phyloP scores from a whole-genome alignment of 2,888 invertebrate species.

The Eremobia ochroleuca region DNA sequence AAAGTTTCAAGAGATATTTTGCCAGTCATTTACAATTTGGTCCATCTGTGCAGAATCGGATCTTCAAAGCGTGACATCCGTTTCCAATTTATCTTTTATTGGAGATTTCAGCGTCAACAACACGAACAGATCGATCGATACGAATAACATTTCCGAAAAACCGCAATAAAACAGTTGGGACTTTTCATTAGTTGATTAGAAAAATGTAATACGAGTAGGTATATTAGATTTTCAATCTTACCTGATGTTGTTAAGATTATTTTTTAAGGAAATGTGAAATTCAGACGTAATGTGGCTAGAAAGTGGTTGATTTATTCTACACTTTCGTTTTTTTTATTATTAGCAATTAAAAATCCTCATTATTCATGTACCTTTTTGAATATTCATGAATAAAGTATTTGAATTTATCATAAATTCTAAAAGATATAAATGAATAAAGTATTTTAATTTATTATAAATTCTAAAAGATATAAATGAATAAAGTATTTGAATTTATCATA shows the following conservation, averaged over 20 bases:
- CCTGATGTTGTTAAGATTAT: not conserved
- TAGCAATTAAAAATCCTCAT: not conserved
- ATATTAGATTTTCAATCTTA: not conserved
- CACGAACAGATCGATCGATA: not conserved
- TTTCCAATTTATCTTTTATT: conserved; percentile 22
- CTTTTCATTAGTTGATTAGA: not conserved
- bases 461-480: no score
- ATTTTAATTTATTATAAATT: no score
- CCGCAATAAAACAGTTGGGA: not conserved
- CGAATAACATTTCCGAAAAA: not conserved
- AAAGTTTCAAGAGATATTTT: not conserved
- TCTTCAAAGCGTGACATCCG: conserved; percentile 11
- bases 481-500: no score
- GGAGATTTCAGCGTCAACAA: conserved; percentile 20
- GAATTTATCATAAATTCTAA: no score
- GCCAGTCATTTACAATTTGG: not conserved
- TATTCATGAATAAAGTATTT: no score
- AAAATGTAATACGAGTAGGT: not conserved
- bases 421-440: no score
- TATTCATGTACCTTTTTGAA: conserved; percentile 21
- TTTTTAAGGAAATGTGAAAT: not conserved
- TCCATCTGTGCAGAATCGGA: conserved; percentile 11
- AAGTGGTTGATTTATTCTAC: not conserved
- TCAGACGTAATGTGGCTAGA: not conserved
- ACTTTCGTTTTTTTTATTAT: not conserved